phyloP scores from a whole-genome alignment of 2,113 vertebrate genomes.

The Channa argus region DNA sequence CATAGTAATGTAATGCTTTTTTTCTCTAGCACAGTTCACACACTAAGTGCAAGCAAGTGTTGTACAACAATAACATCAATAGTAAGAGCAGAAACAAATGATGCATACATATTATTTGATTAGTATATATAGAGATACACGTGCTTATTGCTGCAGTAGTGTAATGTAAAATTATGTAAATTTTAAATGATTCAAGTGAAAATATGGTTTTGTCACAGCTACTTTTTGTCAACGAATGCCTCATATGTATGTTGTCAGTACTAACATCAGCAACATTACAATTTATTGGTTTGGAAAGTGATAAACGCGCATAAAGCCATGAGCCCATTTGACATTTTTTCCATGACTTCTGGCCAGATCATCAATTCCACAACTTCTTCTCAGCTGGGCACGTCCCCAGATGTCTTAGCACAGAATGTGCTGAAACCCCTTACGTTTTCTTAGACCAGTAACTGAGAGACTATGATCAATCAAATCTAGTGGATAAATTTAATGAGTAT shows the following conservation, averaged over 20 bases:
- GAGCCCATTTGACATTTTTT: slow-evolving; percentile 27
- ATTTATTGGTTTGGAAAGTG: neutral
- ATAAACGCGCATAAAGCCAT: neutral
- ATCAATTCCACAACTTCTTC: neutral
- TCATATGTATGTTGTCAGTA: neutral
- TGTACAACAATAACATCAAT: too few relatives aligned
- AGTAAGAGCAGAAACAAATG: too few relatives aligned
- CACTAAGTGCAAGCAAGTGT: too few relatives aligned
- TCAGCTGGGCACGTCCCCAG: slow-evolving; percentile 19
- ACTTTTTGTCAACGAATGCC: neutral
- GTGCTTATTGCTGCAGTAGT: neutral
- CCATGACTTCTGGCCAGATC: slow-evolving; percentile 22
- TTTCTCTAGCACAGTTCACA: too few relatives aligned
- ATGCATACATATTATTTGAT: too few relatives aligned
- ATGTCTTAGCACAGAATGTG: slow-evolving; percentile 13
- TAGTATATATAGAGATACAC: too few relatives aligned
- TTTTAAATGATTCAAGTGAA: neutral
- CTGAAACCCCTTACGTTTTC: slow-evolving; percentile 24
- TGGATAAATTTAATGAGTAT: slow-evolving; percentile 10
- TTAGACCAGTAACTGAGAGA: slow-evolving; percentile 14
- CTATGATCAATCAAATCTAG: slow-evolving; percentile 28
- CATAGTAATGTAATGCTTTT: too few relatives aligned
- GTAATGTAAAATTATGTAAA: neutral
- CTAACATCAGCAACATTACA: neutral
- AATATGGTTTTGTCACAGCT: neutral